A percentile compares a stretch with the other conserved stretches of the same genome.
Conservation (phyloP, 2,797 vertebrate species). For the Arnoldichthys spilopterus region DNA sequence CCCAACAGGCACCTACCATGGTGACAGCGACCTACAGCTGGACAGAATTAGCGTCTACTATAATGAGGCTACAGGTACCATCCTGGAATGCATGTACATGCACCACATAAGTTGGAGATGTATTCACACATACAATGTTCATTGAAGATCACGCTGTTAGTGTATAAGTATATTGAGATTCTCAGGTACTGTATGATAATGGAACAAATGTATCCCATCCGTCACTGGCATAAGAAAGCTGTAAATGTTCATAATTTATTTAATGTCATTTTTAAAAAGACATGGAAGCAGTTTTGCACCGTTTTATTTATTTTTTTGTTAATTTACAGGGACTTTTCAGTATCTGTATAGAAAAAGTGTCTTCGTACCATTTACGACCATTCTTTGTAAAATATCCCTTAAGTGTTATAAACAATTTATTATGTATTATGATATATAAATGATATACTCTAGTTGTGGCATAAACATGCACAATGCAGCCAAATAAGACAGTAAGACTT, state of each 20-base stretch:
- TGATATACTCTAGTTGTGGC: no score
- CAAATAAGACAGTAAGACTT: no score
- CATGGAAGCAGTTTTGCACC: no score
- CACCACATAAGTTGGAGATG: neutral
- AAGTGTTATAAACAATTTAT: no score
- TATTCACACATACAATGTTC: neutral
- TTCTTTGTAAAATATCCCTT: neutral
- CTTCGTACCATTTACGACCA: neutral
- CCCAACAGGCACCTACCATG: conserved; percentile 83
- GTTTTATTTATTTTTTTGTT: no score
- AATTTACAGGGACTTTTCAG: no score
- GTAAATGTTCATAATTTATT: no score
- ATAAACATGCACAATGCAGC: no score
- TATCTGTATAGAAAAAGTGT: neutral
- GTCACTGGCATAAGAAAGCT: no score
- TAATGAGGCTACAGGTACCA: conserved; percentile 82
- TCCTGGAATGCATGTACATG: neutral
- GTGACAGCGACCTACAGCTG: conserved; percentile 85
- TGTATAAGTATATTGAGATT: neutral
- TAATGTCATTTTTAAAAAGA: no score
- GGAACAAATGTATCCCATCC: neutral
- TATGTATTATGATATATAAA: no score
- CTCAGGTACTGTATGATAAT: neutral
- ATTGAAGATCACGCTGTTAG: neutral
- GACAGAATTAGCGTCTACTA: conserved; percentile 87